These are phyloP conservation scores for Pelecanus crispus DNA, from an alignment of 2,113 vertebrate genomes.

Conservation along the genomic window DNA sequence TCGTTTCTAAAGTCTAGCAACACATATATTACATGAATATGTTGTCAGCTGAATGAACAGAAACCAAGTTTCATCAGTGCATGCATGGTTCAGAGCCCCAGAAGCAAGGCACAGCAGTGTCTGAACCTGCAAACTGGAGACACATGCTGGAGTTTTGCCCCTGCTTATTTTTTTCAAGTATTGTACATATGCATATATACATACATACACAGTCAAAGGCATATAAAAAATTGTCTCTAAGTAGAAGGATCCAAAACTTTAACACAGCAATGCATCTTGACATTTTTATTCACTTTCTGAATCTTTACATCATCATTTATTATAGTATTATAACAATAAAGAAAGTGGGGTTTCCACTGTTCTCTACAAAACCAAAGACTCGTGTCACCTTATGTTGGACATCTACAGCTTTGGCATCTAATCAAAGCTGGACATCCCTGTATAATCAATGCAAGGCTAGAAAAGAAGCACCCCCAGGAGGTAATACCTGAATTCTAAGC, in stretches of 20 bases:
- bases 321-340: background rate
- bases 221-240: background rate
- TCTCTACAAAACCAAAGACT: background rate
- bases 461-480: background rate
- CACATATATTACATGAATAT: rapidly evolving
- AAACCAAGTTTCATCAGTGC: background rate
- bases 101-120: background rate
- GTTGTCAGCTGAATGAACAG: background rate
- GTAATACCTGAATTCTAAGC: background rate
- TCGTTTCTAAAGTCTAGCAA: background rate
- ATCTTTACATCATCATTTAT: background rate
- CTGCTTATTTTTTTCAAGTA: background rate
- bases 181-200: background rate
- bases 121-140: background rate
- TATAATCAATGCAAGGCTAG: background rate
- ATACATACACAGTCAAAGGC: background rate
- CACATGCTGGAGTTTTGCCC: background rate
- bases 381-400: background rate
- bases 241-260: background rate
- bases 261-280: background rate
- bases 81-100: background rate
- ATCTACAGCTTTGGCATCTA: background rate
- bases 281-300: background rate
- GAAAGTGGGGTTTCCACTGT: background rate
- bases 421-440: background rate